Conservation (phyloP, 2,888 invertebrate genomes). For the Archaeoteleia sp. region DNA sequence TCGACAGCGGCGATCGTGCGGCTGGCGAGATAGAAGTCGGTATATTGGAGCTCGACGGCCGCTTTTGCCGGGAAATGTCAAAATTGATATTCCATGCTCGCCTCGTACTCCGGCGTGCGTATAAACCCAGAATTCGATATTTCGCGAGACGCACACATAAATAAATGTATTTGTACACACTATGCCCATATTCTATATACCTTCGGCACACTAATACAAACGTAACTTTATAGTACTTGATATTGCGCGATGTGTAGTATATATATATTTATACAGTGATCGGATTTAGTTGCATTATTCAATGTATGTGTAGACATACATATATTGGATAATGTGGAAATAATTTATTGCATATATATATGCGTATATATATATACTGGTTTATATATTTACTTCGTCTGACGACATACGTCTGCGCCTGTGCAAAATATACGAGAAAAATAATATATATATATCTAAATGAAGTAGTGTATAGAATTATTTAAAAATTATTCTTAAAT, state of each 20-base stretch:
- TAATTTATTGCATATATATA: too few species aligned
- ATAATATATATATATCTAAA: too few species aligned
- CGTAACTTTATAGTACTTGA: slow-evolving; percentile 3
- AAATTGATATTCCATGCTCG: slow-evolving; percentile 72
- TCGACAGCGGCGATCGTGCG: slow-evolving; percentile 36
- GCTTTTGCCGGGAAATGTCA: slow-evolving; percentile 63
- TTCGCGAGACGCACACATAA: slow-evolving; percentile 55
- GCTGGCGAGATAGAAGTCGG: slow-evolving; percentile 23
- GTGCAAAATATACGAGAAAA: too few species aligned
- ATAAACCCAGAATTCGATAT: slow-evolving; percentile 72
- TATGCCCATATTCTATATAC: slow-evolving; percentile 7
- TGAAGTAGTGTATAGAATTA: too few species aligned
- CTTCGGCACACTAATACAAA: slow-evolving; percentile 6
- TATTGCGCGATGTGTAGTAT: slow-evolving; percentile 1
- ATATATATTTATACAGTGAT: too few species aligned
- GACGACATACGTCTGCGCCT: too few species aligned
- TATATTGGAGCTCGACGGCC: slow-evolving; percentile 34
- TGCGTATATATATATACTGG: too few species aligned
- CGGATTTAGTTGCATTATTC: too few species aligned
- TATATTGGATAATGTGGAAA: too few species aligned
- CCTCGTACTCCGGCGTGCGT: slow-evolving; percentile 59
- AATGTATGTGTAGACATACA: too few species aligned
- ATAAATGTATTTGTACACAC: slow-evolving; percentile 23
- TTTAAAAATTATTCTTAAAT: too few species aligned
- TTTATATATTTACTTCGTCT: too few species aligned